A percentile compares a stretch with the other conserved stretches of the same genome.
phyloP scores from a whole-genome alignment of 2,888 invertebrate species.

The Lysandra coridon region DNA sequence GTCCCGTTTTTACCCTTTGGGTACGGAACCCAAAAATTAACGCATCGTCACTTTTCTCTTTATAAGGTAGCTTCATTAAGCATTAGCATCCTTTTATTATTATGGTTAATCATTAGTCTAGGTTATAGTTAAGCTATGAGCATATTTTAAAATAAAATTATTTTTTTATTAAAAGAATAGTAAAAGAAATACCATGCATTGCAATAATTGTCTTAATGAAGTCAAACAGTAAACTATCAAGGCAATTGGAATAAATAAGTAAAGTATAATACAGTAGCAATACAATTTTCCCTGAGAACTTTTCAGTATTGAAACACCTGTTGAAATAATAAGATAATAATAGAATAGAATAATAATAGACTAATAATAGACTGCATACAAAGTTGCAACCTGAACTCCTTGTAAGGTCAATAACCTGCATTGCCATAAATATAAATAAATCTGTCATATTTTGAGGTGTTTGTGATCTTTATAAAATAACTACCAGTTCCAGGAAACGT shows the following conservation, averaged over 20 bases:
- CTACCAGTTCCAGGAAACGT: too few relatives aligned
- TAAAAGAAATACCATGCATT: too few relatives aligned
- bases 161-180: too few relatives aligned
- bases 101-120: too few relatives aligned
- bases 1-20: too few relatives aligned
- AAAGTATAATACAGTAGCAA: neutral
- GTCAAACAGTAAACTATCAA: neutral
- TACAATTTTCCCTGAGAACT: neutral
- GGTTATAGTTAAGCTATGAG: too few relatives aligned
- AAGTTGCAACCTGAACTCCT: neutral
- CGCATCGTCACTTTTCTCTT: too few relatives aligned
- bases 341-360: neutral
- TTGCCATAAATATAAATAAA: neutral
- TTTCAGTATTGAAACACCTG: neutral
- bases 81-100: too few relatives aligned
- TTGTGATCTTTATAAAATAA: neutral
- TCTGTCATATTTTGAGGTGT: neutral
- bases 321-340: neutral
- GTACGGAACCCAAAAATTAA: too few relatives aligned
- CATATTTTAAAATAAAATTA: too few relatives aligned
- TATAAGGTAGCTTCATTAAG: too few relatives aligned
- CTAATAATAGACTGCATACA: neutral
- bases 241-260: neutral
- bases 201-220: too few relatives aligned
- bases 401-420: neutral